Evolutionary conservation across 1,140 invertebrate genomes (phyloP).

Genomic region (Nilaparvata lugens): DNA sequence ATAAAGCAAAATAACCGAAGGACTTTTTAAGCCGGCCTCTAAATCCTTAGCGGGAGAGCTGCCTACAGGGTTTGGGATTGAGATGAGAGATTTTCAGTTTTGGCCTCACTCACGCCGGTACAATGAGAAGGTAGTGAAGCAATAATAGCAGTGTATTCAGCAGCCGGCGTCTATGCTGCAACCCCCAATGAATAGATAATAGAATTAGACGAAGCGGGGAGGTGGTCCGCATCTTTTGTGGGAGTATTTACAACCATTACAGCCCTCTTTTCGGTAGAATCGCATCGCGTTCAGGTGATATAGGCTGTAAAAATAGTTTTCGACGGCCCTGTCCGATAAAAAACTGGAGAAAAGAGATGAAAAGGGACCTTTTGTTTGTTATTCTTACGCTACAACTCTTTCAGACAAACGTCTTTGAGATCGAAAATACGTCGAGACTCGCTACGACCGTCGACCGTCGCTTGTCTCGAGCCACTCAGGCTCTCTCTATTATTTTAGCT

Average conservation of each 20-base stretch:
- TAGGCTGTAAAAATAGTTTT: too few relatives aligned
- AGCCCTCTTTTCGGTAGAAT: background rate
- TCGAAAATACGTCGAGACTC: too few relatives aligned
- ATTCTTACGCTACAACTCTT: constrained; percentile 1
- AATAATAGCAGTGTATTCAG: background rate
- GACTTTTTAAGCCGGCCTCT: background rate
- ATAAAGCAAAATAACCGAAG: background rate
- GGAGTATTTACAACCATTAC: constrained; percentile 1
- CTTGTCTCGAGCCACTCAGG: too few relatives aligned
- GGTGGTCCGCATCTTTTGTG: background rate
- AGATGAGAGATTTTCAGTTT: background rate
- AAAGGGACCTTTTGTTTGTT: background rate
- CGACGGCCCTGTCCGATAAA: too few relatives aligned
- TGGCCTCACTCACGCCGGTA: too few relatives aligned
- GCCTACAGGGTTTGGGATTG: background rate
- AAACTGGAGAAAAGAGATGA: too few relatives aligned
- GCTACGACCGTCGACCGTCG: too few relatives aligned
- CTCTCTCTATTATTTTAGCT: too few relatives aligned
- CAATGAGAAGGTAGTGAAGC: background rate
- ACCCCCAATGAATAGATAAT: constrained; percentile 1
- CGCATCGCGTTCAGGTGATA: too few relatives aligned
- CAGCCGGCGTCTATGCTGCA: background rate
- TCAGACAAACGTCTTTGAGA: background rate
- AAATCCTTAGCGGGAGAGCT: background rate
- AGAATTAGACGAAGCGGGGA: background rate